These are phyloP conservation scores for Tragopan temminckii DNA, from an alignment of 2,797 vertebrate species.

Conservation along the genomic window DNA sequence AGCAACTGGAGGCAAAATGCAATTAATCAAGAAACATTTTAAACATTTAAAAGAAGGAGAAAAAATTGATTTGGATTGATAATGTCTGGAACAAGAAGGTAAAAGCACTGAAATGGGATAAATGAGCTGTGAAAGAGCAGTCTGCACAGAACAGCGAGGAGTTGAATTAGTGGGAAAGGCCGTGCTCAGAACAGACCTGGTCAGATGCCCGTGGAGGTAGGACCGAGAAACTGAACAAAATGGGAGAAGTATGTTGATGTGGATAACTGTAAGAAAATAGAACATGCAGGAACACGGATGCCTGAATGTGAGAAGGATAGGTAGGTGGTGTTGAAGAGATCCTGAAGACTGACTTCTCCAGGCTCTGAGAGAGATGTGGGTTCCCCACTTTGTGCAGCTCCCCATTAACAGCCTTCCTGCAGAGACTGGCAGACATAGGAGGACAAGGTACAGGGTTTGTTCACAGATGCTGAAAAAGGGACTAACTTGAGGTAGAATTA, in stretches of 20 bases:
- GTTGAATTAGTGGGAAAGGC: neutral
- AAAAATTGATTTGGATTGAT: neutral
- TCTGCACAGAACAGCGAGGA: neutral
- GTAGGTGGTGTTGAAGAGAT: neutral
- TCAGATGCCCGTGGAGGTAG: neutral
- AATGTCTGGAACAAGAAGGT: neutral
- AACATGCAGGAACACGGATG: neutral
- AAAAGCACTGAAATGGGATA: neutral
- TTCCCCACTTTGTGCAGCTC: neutral
- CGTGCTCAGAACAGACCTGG: neutral
- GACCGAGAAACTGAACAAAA: neutral
- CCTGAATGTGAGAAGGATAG: neutral
- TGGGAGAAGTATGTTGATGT: fast-evolving
- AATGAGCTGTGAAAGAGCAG: neutral
- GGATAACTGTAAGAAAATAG: neutral
- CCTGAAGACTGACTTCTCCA: neutral
- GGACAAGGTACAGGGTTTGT: neutral
- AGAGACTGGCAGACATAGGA: neutral
- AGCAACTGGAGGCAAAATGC: neutral
- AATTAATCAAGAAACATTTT: neutral
- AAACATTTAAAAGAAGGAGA: neutral
- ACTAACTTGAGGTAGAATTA: neutral
- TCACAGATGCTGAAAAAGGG: neutral
- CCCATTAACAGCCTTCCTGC: neutral
- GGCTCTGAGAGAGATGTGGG: neutral